Evolutionary conservation across 92 coral and sea anemone species (phyloP).

Genomic region (Hydrozoanthus gracilis): DNA sequence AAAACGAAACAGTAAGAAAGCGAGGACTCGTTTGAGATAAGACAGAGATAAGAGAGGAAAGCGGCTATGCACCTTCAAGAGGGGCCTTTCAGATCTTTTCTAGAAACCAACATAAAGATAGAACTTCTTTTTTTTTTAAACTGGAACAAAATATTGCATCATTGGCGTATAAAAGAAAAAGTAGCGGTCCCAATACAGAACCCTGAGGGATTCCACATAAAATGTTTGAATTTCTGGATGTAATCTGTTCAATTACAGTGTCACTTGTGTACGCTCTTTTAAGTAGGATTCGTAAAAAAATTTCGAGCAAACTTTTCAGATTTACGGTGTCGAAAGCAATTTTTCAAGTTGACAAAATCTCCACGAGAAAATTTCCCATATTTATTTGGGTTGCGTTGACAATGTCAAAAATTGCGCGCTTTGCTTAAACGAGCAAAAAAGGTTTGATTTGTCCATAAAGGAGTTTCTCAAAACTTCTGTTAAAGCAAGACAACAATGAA

Average conservation of each 20-base stretch:
- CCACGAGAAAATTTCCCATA: background rate
- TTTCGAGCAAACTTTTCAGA: background rate
- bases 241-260: background rate
- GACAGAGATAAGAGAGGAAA: too few species aligned
- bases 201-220: background rate
- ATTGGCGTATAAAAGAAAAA: background rate
- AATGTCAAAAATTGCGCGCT: constrained; percentile 14
- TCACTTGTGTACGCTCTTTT: background rate
- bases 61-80: too few species aligned
- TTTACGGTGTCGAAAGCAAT: background rate
- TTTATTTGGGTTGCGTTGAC: background rate
- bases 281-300: background rate
- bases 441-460: constrained; percentile 23
- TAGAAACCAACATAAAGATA: background rate
- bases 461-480: constrained; percentile 44
- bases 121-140: background rate
- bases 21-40: too few species aligned
- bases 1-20: too few species aligned
- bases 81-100: too few species aligned
- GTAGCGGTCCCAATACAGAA: background rate
- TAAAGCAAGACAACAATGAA: constrained; percentile 20
- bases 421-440: constrained; percentile 24
- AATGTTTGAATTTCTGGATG: background rate
- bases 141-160: background rate
- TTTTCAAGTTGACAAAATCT: background rate